These are phyloP conservation scores for Gallinago media DNA, from an alignment of 2,113 vertebrate species.

Conservation along the genomic window DNA sequence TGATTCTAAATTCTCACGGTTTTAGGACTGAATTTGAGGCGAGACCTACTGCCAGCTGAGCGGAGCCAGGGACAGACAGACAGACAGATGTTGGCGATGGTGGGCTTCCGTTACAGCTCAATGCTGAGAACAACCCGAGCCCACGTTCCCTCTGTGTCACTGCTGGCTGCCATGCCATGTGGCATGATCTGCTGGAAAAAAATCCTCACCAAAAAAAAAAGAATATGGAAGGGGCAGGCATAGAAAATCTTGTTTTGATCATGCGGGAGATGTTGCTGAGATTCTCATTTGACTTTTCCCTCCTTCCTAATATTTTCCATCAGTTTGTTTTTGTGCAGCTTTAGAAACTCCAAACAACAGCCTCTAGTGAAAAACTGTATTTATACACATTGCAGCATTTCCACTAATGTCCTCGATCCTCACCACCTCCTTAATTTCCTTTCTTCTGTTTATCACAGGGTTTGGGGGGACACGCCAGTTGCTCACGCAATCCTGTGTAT, in stretches of 20 bases:
- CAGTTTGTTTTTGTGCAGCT: not conserved
- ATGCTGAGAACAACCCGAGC: fast-evolving
- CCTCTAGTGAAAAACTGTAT: not conserved
- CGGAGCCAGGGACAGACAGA: not conserved
- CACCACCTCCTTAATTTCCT: not conserved
- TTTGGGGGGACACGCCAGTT: fast-evolving
- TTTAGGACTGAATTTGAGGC: not conserved
- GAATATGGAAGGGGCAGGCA: not conserved
- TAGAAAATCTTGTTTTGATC: not conserved
- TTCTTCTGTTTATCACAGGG: not conserved
- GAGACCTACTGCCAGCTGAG: not conserved
- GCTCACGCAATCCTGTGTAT: not conserved
- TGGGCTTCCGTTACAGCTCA: not conserved
- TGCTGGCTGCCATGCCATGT: not conserved
- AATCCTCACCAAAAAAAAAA: too few relatives aligned
- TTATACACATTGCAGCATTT: not conserved
- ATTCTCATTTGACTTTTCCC: not conserved
- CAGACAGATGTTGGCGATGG: not conserved
- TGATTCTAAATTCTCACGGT: fast-evolving
- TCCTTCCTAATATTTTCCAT: not conserved
- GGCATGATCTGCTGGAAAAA: not conserved
- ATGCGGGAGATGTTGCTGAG: not conserved
- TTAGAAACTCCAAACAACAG: not conserved
- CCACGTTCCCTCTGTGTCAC: fast-evolving
- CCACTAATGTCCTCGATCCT: not conserved